Percentiles rank a stretch among this genome's conserved stretches.
Evolutionary conservation across 2,113 vertebrate genomes (phyloP).

Genomic region (Tragelaphus imberbis): DNA sequence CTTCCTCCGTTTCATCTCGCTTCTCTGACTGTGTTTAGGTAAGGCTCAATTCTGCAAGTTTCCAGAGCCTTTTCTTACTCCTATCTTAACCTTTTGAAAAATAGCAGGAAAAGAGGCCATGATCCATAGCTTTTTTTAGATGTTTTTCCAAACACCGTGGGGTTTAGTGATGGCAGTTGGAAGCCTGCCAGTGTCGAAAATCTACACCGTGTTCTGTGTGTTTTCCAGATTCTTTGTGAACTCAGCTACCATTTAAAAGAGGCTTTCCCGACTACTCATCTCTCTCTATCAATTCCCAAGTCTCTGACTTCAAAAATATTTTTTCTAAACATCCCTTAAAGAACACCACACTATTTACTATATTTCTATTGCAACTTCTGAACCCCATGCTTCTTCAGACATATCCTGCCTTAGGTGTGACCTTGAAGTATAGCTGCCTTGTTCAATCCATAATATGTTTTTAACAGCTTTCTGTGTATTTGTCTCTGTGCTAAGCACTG

Average conservation of each 20-base stretch:
- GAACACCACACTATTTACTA: background rate
- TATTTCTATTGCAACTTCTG: background rate
- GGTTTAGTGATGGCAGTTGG: background rate
- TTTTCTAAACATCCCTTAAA: background rate
- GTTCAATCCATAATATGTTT: background rate
- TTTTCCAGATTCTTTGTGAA: background rate
- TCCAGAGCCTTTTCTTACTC: background rate
- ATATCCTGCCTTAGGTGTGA: background rate
- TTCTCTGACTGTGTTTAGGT: background rate
- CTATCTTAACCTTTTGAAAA: background rate
- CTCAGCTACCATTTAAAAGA: constrained; percentile 4
- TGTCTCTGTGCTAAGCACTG: background rate
- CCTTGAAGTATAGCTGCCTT: background rate
- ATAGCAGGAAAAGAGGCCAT: background rate
- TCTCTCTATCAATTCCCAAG: background rate
- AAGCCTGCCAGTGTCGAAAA: background rate
- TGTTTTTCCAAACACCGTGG: background rate
- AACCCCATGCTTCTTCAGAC: background rate
- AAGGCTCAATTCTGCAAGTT: background rate
- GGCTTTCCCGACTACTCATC: background rate
- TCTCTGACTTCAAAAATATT: background rate
- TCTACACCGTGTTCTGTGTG: background rate
- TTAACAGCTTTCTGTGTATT: background rate
- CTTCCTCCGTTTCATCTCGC: background rate
- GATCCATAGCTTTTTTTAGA: background rate